phyloP scores from a whole-genome alignment of 1,140 invertebrate species.

The Leptestheria dahalacensis region DNA sequence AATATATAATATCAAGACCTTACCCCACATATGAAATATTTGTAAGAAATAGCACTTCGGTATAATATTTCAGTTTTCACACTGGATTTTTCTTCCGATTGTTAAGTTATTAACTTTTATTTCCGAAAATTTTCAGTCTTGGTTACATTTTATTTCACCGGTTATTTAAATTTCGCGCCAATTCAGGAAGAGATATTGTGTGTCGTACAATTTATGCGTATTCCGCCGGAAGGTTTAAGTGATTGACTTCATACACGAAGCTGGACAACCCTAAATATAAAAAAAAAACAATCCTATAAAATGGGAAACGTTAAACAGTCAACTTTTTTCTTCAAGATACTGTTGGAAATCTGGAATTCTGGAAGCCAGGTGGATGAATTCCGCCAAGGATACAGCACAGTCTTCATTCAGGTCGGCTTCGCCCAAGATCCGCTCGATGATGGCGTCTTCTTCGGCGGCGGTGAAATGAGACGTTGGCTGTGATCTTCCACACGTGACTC shows the following conservation, averaged over 20 bases:
- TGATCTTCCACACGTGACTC: constrained; percentile 42
- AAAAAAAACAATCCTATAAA: background rate
- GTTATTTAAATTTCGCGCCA: too few species aligned
- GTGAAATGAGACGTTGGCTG: constrained; percentile 56
- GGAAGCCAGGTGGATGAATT: constrained; percentile 87
- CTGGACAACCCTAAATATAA: background rate
- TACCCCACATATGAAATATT: too few species aligned
- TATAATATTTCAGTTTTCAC: too few species aligned
- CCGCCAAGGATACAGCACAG: constrained; percentile 75
- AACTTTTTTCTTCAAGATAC: background rate
- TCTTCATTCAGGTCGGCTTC: constrained; percentile 88
- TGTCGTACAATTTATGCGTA: background rate
- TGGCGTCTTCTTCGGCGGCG: constrained; percentile 48
- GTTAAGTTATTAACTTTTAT: too few species aligned
- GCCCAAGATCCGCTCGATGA: constrained; percentile 51
- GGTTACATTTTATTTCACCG: background rate
- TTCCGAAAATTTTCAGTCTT: background rate
- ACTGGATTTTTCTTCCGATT: too few species aligned
- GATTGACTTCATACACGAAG: background rate
- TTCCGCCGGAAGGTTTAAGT: background rate
- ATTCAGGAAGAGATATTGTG: too few species aligned
- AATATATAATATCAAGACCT: too few species aligned
- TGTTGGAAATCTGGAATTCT: constrained; percentile 67
- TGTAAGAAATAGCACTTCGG: too few species aligned
- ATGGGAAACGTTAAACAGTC: background rate